Evolutionary conservation across 2,888 invertebrate species (phyloP), one percentile per base, ranked within the genome.

Genomic region (Hydropsyche betteni): DNA sequence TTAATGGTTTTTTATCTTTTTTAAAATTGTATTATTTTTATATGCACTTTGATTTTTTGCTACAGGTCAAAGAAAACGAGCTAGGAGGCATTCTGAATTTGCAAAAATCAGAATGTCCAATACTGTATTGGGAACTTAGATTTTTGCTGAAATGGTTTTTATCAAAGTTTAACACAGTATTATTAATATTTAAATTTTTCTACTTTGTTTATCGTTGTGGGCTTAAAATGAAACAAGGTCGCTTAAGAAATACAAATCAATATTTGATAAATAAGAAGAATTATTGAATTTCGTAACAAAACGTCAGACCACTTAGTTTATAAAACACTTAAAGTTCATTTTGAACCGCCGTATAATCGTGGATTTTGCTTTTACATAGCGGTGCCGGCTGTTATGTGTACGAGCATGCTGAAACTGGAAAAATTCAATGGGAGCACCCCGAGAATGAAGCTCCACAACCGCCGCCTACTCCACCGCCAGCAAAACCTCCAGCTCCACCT

Each of bases 381-480:
- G 86, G 87, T 80, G 88, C 87, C 84, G 89, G 88, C 79, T 87
- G 90, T 76, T 91, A 91, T 86, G 88, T 87, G 83, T 91, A 91
- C 85, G 84, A 85, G 82, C 88, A 90, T 81, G 85, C 85, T 81
- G 82, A 83, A 73, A 90, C 89, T 81, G 89, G 89, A 36, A 85
- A 87, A 80, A 85, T 87, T 77, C 90, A 90, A 84, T 90, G 89
- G 89, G 90, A 90, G 82, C 91, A 86, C 82, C 89, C 89, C 6
- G 72, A 38, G 12, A 34, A 55, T n/a, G 72, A 72, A 16, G 72
- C 50, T 6, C 72, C 72, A 12, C 72, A 58, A 3, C 72, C 72
- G 2, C 72, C 72, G 4, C 38, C 72, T 58, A 58, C 72, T 72
- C 38, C 72, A 8, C 72, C 72, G 7, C 44, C 58, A 10, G 14